Base-by-base conservation (phyloP, 2,888 invertebrate genomes). In the Ennomos erosarius region DNA sequence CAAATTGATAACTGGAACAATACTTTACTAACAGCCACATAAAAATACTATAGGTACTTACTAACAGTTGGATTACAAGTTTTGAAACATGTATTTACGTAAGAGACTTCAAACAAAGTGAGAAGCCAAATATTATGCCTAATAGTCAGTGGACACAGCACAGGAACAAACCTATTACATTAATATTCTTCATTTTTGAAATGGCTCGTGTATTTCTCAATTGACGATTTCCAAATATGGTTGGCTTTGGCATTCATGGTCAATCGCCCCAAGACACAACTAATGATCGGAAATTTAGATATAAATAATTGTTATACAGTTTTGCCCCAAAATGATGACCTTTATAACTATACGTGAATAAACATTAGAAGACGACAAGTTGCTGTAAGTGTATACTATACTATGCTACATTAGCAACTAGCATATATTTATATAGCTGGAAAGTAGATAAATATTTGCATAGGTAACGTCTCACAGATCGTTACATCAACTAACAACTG, bases 401-500 rank as follows among this genome's bases (percentile, higher is more conserved):
- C 6, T 4, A 26, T 26, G n/a, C n/a, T n/a, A n/a, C n/a, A 26
- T 26, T 26, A 26, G 26, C 26, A 5, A 6, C 26, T 6, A 26
- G 26, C 4, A 26, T 26, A 26, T 26, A 26, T n/a, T 35, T 34
- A 13, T 16, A 37, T 4, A 16, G 36, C 13, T n/a, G 12, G 10
- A 1, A 37, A 8, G 46, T 36, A 43, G 5, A 13, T 11, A 46
- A 9, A 12, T 60, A 49, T 55, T 56, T 48, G 55, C 55, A 56
- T 60, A 35, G 8, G 13, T 48, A 45, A 54, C 33, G 43, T 57
- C 43, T 56, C 53, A 40, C 44, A 52, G 33, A 39, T 52, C 5
- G 45, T 54, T 62, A 57, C 45, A 59, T 66, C 62, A 67, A 59
- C 59, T 74, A 68, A 74, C 70, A 59, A 67, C 64, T 68, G 63